These are phyloP conservation scores for Ecliptopera silaceata DNA, from an alignment of 2,888 invertebrate species.

Conservation along the genomic window DNA sequence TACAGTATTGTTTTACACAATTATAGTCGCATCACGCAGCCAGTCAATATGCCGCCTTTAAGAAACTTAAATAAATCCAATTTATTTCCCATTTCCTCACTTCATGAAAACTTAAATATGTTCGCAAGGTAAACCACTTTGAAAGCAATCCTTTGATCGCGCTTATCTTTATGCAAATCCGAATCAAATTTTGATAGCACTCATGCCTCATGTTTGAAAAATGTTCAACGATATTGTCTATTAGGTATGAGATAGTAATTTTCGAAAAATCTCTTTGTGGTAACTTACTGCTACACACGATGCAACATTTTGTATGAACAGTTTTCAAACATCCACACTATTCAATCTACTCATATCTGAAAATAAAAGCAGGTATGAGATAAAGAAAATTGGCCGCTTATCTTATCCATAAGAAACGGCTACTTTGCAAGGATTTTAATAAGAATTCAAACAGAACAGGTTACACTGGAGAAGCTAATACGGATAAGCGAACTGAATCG, in stretches of 20 bases:
- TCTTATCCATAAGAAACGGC: slow-evolving; percentile 51
- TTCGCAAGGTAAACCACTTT: slow-evolving; percentile 80
- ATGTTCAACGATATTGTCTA: slow-evolving; percentile 25
- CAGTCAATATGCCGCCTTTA: slow-evolving; percentile 55
- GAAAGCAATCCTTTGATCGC: slow-evolving; percentile 80
- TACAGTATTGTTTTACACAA: not conserved
- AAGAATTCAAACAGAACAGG: slow-evolving; percentile 65
- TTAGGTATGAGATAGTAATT: slow-evolving; percentile 9
- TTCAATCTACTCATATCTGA: slow-evolving; percentile 1
- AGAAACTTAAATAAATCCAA: slow-evolving; percentile 80
- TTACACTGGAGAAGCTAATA: slow-evolving; percentile 67
- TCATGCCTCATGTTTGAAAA: slow-evolving; percentile 39
- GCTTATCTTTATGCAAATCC: slow-evolving; percentile 76
- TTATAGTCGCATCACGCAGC: not conserved
- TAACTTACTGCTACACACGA: not conserved
- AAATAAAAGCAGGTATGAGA: slow-evolving; percentile 41
- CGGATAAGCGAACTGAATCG: slow-evolving; percentile 62
- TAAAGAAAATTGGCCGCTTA: slow-evolving; percentile 61
- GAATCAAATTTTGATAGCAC: slow-evolving; percentile 71
- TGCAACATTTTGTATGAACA: slow-evolving; percentile 1
- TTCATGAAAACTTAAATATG: slow-evolving; percentile 82
- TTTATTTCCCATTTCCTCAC: slow-evolving; percentile 82
- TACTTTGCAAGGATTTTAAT: slow-evolving; percentile 50
- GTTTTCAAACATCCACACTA: not conserved
- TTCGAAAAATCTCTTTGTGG: slow-evolving; percentile 1